phyloP scores from a whole-genome alignment of 2,888 invertebrate species.

The Allolobophora icterica region DNA sequence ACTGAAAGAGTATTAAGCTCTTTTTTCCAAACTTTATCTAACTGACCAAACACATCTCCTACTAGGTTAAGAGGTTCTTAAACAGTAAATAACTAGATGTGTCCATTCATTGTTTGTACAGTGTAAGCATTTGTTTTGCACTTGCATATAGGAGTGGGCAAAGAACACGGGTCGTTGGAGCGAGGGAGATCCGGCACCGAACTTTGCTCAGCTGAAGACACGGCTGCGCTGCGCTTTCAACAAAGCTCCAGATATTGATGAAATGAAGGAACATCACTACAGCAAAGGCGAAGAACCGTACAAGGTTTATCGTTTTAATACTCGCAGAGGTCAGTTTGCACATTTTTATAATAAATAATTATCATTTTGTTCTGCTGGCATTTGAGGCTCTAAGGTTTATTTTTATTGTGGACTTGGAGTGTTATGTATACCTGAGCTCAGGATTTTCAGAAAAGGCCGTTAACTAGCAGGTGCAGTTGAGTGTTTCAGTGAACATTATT shows the following conservation, averaged over 20 bases:
- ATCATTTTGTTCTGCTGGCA: background rate
- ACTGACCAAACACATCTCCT: too few relatives aligned
- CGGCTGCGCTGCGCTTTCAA: slow-evolving; percentile 62
- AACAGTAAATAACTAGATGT: too few relatives aligned
- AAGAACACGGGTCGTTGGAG: slow-evolving; percentile 52
- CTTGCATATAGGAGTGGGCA: slow-evolving; percentile 60
- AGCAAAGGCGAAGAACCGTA: slow-evolving; percentile 40
- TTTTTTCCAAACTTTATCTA: too few relatives aligned
- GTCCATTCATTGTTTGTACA: too few relatives aligned
- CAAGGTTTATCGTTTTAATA: slow-evolving; percentile 40
- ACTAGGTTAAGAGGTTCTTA: too few relatives aligned
- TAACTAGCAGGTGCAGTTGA: too few relatives aligned
- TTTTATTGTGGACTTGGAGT: too few relatives aligned
- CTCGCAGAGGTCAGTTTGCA: slow-evolving; percentile 34
- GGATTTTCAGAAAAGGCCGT: too few relatives aligned
- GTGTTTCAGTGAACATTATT: too few relatives aligned
- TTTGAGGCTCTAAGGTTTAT: background rate
- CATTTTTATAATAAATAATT: background rate
- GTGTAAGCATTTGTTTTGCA: too few relatives aligned
- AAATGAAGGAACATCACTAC: slow-evolving; percentile 46
- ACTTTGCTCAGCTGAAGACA: slow-evolving; percentile 62
- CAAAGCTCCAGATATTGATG: slow-evolving; percentile 60
- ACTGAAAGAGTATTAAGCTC: too few relatives aligned
- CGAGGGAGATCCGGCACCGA: slow-evolving; percentile 53
- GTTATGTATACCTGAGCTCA: too few relatives aligned